Conservation (phyloP, 2,113 vertebrate genomes). For the Prinia subflava region DNA sequence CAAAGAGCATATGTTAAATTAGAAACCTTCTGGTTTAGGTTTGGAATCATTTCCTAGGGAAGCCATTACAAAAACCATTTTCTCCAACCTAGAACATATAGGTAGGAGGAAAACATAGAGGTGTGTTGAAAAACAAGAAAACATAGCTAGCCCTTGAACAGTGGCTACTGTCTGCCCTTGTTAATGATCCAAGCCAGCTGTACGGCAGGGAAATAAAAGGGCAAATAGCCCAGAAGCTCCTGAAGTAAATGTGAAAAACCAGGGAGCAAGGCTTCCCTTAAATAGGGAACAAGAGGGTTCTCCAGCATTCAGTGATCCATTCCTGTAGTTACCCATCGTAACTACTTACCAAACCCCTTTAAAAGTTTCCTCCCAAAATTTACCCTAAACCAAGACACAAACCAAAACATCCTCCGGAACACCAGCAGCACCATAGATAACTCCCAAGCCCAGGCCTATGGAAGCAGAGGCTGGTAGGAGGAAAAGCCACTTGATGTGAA, state of each 20-base stretch:
- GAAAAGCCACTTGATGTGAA: background rate
- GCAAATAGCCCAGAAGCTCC: background rate
- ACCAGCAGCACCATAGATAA: accelerated
- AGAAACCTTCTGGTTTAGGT: background rate
- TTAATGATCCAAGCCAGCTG: background rate
- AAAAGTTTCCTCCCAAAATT: background rate
- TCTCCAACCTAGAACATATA: background rate
- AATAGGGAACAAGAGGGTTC: background rate
- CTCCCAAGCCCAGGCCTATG: background rate
- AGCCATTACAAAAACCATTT: background rate
- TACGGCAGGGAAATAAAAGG: background rate
- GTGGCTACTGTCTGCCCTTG: background rate
- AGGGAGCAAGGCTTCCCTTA: background rate
- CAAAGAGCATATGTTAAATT: background rate
- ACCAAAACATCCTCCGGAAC: background rate
- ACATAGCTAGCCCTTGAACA: background rate
- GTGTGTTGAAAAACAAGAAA: background rate
- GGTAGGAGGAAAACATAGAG: background rate
- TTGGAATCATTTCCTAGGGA: background rate
- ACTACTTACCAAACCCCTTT: background rate
- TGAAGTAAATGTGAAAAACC: background rate
- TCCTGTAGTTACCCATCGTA: background rate
- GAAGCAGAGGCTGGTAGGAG: background rate
- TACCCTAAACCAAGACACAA: background rate
- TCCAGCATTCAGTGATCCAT: background rate